Evolutionary conservation across 2,113 vertebrate species (phyloP), one percentile per base, ranked within the genome.

Genomic region (Cinclus mexicanus): DNA sequence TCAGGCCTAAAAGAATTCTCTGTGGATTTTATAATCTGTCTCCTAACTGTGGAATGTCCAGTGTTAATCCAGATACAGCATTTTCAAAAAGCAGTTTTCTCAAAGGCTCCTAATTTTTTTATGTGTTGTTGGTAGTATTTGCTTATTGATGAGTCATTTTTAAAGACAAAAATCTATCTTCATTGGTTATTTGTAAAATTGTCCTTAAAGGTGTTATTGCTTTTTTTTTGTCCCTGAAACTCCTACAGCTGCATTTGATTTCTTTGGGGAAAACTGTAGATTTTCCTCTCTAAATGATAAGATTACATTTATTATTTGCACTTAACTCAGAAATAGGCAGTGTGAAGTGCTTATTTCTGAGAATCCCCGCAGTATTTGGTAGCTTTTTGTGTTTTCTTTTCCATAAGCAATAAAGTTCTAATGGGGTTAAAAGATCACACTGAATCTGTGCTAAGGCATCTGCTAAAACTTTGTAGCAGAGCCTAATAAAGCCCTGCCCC

Each of bases 401-500:
- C 78, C 82, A 56, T 85, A 91, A 91, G 67, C 74, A 89, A 64
- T 96, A 64, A 95, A 95, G 81, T 87, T 97, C 82, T 70, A 82
- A 94, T 82, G 77, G 87, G 81, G 91, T 96, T 96, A 95, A 79
- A 83, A 67, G 94, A 95, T 94, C 77, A 84, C 49, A 61, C 53
- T 77, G 89, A 95, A 93, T 94, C 75, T 89, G 35, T 67, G 42
- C 89, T 89, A 65, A 94, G 81, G 93, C 96, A 96, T 95, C 94
- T 95, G 93, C 89, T 94, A 55, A 94, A 97, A 97, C 93, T 97
- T 97, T 59, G 87, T 97, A 87, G 84, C 81, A 90, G 78, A 87
- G 89, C 46, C 93, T 95, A 95, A 96, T 97, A 95, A 97, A 96
- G 95, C 79, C 94, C 94, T 97, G 95, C 96, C 96, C 96, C 95